Evolutionary conservation across 1,140 invertebrate genomes (phyloP).

Genomic region (Psix sp.): DNA sequence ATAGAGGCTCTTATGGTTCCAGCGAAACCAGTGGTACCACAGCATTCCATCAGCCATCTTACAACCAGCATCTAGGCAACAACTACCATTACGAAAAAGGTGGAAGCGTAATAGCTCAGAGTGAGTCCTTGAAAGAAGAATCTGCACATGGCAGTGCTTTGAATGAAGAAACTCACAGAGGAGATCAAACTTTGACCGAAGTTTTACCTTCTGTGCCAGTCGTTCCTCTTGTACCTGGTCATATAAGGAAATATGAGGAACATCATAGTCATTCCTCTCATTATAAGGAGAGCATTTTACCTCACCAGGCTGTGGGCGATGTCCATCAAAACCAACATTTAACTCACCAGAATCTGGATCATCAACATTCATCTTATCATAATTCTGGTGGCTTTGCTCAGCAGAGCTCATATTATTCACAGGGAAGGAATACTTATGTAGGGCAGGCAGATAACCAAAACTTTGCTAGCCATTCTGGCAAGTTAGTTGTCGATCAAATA

Average conservation of each 20-base stretch:
- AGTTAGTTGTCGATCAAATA: slow-evolving; percentile 12
- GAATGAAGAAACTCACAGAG: slow-evolving; percentile 2
- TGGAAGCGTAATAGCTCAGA: too few species aligned
- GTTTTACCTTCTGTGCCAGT: too few species aligned
- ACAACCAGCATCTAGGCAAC: too few species aligned
- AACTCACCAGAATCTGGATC: neutral
- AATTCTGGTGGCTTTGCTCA: slow-evolving; percentile 22
- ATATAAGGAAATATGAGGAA: slow-evolving; percentile 26
- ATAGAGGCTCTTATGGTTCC: slow-evolving; percentile 2
- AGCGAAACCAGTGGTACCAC: too few species aligned
- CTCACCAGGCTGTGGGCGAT: neutral
- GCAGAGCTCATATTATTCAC: slow-evolving; percentile 21
- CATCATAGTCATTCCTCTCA: slow-evolving; percentile 26
- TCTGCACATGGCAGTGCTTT: neutral
- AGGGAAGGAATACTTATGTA: slow-evolving; percentile 29
- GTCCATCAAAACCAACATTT: neutral
- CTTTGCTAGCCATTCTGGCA: neutral
- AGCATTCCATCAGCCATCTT: too few species aligned
- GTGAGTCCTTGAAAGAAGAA: too few species aligned
- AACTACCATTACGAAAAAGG: too few species aligned
- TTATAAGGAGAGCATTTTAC: slow-evolving; percentile 27
- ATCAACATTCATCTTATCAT: slow-evolving; percentile 13
- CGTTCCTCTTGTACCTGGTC: too few species aligned
- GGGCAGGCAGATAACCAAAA: slow-evolving; percentile 14
- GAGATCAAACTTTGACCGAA: neutral